Conservation (phyloP, 2,113 vertebrate genomes). For the Jaculus jaculus region DNA sequence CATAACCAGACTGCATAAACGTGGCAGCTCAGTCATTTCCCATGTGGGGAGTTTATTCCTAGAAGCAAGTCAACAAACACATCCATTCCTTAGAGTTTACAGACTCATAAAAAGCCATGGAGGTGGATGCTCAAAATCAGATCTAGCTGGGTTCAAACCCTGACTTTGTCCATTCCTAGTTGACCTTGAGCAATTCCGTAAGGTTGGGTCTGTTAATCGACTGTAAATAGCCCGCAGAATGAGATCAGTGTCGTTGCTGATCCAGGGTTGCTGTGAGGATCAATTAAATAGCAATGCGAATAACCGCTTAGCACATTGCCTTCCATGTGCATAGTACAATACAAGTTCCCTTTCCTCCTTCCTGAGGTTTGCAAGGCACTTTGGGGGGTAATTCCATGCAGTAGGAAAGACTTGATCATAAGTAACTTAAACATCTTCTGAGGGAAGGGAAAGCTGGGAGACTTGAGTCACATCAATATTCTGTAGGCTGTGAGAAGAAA, state of each 20-base stretch:
- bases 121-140: not conserved
- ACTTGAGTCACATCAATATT: not conserved
- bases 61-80: slow-evolving; percentile 27
- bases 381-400: not conserved
- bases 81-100: not conserved
- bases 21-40: slow-evolving; percentile 35
- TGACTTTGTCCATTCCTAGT: not conserved
- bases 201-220: not conserved
- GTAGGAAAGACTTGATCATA: not conserved
- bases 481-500: not conserved
- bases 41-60: not conserved
- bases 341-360: not conserved
- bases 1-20: slow-evolving; percentile 38
- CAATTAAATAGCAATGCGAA: not conserved
- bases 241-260: too few relatives aligned
- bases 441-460: not conserved
- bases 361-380: not conserved
- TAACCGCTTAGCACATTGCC: not conserved
- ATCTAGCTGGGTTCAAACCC: not conserved
- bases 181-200: not conserved
- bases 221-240: not conserved
- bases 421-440: not conserved
- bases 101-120: not conserved
- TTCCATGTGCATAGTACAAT: too few relatives aligned
- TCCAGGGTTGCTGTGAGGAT: not conserved